Evolutionary conservation across 2,797 vertebrate genomes (phyloP).

Genomic region (Karalla daura): DNA sequence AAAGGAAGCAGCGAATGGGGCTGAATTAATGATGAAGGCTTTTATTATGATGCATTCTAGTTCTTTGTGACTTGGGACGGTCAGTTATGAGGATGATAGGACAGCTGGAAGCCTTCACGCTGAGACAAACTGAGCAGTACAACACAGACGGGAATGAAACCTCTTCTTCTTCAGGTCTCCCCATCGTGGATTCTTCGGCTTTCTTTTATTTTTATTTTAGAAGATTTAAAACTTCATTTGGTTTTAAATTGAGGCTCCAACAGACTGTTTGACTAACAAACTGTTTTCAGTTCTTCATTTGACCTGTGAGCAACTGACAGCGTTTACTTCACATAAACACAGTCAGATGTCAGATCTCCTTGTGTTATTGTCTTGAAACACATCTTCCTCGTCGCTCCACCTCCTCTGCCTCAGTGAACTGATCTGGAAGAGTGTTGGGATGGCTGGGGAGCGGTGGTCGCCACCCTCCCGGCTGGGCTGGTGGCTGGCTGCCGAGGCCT

Average conservation of each 20-base stretch:
- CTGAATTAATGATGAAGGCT: constrained; percentile 3
- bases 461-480: neutral
- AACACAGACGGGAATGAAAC: too few relatives aligned
- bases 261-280: neutral
- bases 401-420: neutral
- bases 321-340: neutral
- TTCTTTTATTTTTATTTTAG: neutral
- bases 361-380: neutral
- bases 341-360: neutral
- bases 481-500: neutral
- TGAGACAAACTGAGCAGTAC: too few relatives aligned
- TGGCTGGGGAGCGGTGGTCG: neutral
- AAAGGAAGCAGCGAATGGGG: neutral
- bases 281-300: neutral
- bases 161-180: too few relatives aligned
- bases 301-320: neutral
- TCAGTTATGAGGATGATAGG: neutral
- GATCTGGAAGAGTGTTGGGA: neutral
- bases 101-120: neutral
- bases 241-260: neutral
- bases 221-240: neutral
- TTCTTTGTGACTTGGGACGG: neutral
- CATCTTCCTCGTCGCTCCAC: neutral
- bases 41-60: neutral
- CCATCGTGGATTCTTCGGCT: too few relatives aligned